These are phyloP conservation scores for Camelus dromedarius DNA, from an alignment of 2,113 vertebrate species.

Conservation along the genomic window DNA sequence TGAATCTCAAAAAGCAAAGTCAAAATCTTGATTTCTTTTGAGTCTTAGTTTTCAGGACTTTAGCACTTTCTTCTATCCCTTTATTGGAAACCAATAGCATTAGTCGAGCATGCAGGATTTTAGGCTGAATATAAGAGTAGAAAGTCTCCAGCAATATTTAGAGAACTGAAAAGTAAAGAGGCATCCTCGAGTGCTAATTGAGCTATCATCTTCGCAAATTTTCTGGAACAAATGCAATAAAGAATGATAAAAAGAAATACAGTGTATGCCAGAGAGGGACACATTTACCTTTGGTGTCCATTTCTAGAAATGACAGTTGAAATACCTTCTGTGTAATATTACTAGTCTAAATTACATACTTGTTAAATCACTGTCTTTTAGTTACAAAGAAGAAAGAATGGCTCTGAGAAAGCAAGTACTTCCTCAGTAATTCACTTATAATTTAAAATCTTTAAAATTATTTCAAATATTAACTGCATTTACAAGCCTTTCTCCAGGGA, in stretches of 20 bases:
- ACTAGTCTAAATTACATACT: conserved; percentile 55
- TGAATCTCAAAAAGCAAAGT: neutral
- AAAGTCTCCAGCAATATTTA: neutral
- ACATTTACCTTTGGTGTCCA: neutral
- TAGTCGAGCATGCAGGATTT: neutral
- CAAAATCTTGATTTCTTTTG: neutral
- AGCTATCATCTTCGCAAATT: neutral
- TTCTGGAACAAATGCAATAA: conserved; percentile 18
- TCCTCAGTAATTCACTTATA: conserved; percentile 41
- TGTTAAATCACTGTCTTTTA: conserved; percentile 45
- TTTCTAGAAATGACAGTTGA: conserved; percentile 47
- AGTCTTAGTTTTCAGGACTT: neutral
- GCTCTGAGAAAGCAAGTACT: conserved; percentile 15
- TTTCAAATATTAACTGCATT: conserved; percentile 59
- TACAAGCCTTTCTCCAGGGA: neutral
- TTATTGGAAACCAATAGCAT: neutral
- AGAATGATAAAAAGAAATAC: neutral
- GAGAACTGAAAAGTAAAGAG: neutral
- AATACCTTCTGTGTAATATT: conserved; percentile 31
- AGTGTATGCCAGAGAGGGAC: neutral
- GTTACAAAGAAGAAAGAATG: conserved; percentile 39
- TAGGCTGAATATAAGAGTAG: neutral
- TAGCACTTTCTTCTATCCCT: neutral
- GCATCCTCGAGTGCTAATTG: neutral
- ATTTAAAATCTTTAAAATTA: conserved; percentile 68